Percentiles rank a stretch among this genome's conserved stretches.
Conservation (phyloP, 2,113 vertebrate genomes). For the Lichenostomus cassidix region DNA sequence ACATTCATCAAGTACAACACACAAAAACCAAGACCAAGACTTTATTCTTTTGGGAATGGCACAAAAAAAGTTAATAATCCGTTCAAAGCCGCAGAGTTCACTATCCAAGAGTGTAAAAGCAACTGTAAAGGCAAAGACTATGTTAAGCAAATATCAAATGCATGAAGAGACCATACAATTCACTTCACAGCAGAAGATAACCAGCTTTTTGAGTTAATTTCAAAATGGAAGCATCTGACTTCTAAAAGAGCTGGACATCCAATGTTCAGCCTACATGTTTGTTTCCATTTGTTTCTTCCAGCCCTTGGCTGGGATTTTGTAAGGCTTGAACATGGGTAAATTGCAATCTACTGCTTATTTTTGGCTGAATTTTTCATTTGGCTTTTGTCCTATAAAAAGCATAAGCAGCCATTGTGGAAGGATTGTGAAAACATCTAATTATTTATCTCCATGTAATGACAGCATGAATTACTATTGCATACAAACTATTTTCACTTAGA, state of each 20-base stretch:
- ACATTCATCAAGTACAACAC: constrained; percentile 45
- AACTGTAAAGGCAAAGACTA: not conserved
- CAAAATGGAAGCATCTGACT: not conserved
- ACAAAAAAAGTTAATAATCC: constrained; percentile 43
- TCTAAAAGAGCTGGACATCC: not conserved
- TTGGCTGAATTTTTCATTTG: not conserved
- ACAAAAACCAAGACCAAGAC: not conserved
- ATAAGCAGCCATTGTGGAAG: not conserved
- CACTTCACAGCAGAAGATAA: not conserved
- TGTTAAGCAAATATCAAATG: not conserved
- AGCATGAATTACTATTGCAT: not conserved
- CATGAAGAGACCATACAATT: not conserved
- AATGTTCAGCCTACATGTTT: not conserved
- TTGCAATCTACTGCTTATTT: not conserved
- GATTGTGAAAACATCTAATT: not conserved
- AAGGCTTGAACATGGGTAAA: not conserved
- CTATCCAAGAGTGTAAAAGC: not conserved
- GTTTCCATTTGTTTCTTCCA: not conserved
- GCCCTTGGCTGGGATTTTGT: not conserved
- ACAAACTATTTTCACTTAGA: not conserved
- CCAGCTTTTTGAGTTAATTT: not conserved
- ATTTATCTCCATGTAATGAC: not conserved
- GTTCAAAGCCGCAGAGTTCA: not conserved
- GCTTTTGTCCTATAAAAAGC: not conserved
- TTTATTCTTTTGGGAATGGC: constrained; percentile 39